Conservation (phyloP, 1,140 invertebrate species). For the Lasioglossum albipes region DNA sequence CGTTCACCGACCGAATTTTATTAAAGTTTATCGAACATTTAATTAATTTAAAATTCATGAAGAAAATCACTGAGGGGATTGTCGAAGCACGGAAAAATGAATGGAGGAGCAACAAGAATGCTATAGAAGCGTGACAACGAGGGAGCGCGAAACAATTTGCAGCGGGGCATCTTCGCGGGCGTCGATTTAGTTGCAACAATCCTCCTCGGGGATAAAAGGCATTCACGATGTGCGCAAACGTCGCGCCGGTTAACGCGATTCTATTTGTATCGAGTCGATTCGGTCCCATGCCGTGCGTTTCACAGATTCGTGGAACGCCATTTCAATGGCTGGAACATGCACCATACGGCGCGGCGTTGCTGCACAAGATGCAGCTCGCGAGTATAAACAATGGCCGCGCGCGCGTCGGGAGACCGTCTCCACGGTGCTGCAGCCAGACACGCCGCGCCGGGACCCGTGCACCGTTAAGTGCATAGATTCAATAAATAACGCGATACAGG, state of each 20-base stretch:
- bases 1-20: no score
- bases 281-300: slow-evolving; percentile 27
- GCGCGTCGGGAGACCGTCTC: slow-evolving; percentile 44
- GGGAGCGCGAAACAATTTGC: not conserved
- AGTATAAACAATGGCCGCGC: slow-evolving; percentile 60
- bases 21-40: no score
- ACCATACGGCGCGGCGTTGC: slow-evolving; percentile 12
- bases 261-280: slow-evolving; percentile 24
- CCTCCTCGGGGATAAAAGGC: not conserved
- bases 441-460: slow-evolving; percentile 50
- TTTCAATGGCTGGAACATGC: slow-evolving; percentile 24
- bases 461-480: slow-evolving; percentile 62
- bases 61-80: no score
- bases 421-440: not conserved
- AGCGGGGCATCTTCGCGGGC: not conserved
- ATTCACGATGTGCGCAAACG: not conserved
- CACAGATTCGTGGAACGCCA: slow-evolving; percentile 25
- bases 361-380: slow-evolving; percentile 16
- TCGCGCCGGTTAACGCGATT: slow-evolving; percentile 11
- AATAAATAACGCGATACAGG: slow-evolving; percentile 65
- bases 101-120: no score
- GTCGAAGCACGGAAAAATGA: no score
- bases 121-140: not conserved
- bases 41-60: no score
- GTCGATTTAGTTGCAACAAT: slow-evolving; percentile 7